phyloP scores from a whole-genome alignment of 2,113 vertebrate genomes.

The Limanda limanda region DNA sequence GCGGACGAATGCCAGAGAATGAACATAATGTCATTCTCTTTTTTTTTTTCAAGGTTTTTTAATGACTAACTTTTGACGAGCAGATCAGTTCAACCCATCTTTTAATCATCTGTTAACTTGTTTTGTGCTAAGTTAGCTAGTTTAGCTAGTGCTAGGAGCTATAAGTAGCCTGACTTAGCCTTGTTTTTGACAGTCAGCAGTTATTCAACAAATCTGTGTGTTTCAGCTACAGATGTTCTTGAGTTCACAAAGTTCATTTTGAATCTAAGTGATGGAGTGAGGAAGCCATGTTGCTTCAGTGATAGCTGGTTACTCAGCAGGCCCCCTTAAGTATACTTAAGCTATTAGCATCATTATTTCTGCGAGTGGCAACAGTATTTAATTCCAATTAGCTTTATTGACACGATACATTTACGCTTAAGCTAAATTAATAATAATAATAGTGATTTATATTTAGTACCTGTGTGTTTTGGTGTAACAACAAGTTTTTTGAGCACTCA shows the following conservation, averaged over 20 bases:
- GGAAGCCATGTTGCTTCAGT: no score
- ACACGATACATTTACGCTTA: background rate
- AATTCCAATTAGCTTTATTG: no score
- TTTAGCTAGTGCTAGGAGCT: background rate
- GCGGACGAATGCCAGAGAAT: background rate
- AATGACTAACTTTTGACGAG: background rate
- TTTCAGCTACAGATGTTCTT: background rate
- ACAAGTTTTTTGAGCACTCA: no score
- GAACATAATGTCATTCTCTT: no score
- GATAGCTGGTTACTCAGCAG: no score
- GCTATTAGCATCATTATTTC: no score
- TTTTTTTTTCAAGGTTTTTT: no score
- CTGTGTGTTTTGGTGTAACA: background rate
- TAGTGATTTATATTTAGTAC: background rate
- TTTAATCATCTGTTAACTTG: background rate
- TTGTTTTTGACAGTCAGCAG: background rate
- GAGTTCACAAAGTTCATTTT: background rate
- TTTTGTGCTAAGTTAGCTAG: background rate
- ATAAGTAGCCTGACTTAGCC: background rate
- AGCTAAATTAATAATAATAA: background rate
- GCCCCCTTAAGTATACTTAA: no score
- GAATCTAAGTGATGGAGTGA: background rate
- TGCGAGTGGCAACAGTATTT: no score
- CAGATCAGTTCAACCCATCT: background rate
- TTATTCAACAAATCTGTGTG: background rate